Base-by-base conservation (phyloP, 1,140 invertebrate species). In the Rhopalosiphum maidis region DNA sequence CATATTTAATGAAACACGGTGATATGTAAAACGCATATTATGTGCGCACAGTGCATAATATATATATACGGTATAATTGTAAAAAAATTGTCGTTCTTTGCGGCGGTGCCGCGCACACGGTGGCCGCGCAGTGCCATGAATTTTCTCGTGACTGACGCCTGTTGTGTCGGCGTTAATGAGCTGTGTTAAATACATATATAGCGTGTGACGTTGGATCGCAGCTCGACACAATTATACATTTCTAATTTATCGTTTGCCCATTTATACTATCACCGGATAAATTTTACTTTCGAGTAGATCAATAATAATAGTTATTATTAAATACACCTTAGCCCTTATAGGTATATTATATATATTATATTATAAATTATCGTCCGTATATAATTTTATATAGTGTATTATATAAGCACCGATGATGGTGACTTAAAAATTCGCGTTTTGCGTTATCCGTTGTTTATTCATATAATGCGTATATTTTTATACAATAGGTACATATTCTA, bases 91-190 rank as follows among this genome's bases (percentile, higher is more conserved):
- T 22, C 48, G 8, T 54, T 55, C 88, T 54, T 37, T 37, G 88
- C 88, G 48, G 35, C 23, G 3, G 5, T 51, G 15, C 41, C 25
- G 88, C 51, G 1, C 88, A 22, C 51, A 89, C 88, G 51, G 88
- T 89, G 88, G 51, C 88, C 88, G 88, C 23, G 8, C 43, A 46
- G 23, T 87, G 43, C 48, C 22, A 89, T 51, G 48, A 22, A 55
- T 89, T 89, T 89, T 88, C 83, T 86, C 30, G 86, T 7, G 48
- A 46, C 85, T 11, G 43, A 87, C 43, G 22, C 35, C 2, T 37
- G 83, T 87, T n/a, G 43, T 87, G 85, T 87, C 85, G 25, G 43
- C 43, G 85, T 87, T 87, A 87, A 87, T 87, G 85, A 87, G 43
- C 85, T 43, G 18, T 22, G 43, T 46, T n/a, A 18, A 87, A 43